phyloP scores from a whole-genome alignment of 1,140 invertebrate genomes.

The Orchestia grillus region DNA sequence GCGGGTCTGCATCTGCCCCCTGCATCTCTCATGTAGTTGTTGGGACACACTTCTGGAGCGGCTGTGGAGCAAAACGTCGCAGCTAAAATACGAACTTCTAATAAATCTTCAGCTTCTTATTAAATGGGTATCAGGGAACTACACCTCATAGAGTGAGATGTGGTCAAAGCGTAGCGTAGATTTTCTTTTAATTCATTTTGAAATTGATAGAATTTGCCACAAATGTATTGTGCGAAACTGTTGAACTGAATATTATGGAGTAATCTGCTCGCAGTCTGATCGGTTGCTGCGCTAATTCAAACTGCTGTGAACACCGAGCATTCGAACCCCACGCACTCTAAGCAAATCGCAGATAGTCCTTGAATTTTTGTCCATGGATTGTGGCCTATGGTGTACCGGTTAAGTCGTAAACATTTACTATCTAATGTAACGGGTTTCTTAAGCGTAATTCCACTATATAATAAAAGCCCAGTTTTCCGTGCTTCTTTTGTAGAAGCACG shows the following conservation, averaged over 20 bases:
- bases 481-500: too few relatives aligned
- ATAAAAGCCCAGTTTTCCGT: too few relatives aligned
- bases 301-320: background rate
- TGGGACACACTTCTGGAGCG: slow-evolving; percentile 55
- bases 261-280: background rate
- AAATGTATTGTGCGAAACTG: background rate
- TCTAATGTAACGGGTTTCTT: too few relatives aligned
- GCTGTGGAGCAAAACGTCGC: background rate
- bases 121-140: background rate
- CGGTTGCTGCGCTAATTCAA: background rate
- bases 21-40: slow-evolving; percentile 48
- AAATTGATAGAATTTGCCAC: background rate
- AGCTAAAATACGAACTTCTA: background rate
- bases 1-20: slow-evolving; percentile 53
- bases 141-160: background rate
- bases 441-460: too few relatives aligned
- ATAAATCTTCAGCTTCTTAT: background rate
- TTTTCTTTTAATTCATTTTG: background rate
- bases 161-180: background rate
- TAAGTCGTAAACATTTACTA: too few relatives aligned
- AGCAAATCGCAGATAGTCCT: background rate
- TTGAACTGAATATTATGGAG: background rate
- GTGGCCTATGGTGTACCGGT: background rate
- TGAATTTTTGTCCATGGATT: background rate
- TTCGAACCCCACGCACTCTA: background rate